Evolutionary conservation across 1,140 invertebrate genomes (phyloP).

Genomic region (Aradophagus sp.): DNA sequence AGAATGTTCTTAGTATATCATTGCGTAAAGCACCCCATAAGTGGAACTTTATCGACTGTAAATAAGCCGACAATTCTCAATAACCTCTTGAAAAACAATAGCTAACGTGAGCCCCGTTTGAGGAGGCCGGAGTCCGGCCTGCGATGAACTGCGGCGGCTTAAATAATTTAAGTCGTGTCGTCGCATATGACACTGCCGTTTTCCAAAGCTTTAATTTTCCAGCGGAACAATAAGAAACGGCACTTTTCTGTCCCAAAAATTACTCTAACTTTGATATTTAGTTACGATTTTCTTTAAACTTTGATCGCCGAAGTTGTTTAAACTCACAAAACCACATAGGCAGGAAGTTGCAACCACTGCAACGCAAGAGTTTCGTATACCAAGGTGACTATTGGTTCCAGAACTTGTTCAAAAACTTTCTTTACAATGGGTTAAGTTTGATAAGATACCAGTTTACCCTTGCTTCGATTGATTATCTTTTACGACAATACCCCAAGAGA

Average conservation of each 20-base stretch:
- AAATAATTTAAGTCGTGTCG: no score
- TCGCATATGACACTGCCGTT: not conserved
- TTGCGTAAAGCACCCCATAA: not conserved
- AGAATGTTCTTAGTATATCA: not conserved
- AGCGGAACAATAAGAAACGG: not conserved
- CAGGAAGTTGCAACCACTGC: constrained; percentile 55
- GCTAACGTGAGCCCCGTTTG: not conserved
- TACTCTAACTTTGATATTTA: constrained; percentile 45
- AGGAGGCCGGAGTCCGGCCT: not conserved
- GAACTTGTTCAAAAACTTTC: constrained; percentile 66
- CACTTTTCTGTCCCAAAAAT: constrained; percentile 21
- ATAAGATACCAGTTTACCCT: constrained; percentile 73
- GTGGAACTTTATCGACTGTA: constrained; percentile 1
- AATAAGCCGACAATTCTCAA: not conserved
- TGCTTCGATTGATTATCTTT: constrained; percentile 72
- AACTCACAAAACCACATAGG: constrained; percentile 57
- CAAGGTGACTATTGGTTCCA: constrained; percentile 57
- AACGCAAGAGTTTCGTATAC: constrained; percentile 48
- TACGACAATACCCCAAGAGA: constrained; percentile 53
- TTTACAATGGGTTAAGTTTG: constrained; percentile 71
- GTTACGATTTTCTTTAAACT: constrained; percentile 61
- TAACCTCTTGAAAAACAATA: not conserved
- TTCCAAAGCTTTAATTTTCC: no score
- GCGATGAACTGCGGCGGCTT: not conserved
- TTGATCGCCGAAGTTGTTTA: constrained; percentile 71